Percentiles rank a stretch among this genome's conserved stretches.
Conservation (phyloP, 2,113 vertebrate genomes). For the Pelobates fuscus region DNA sequence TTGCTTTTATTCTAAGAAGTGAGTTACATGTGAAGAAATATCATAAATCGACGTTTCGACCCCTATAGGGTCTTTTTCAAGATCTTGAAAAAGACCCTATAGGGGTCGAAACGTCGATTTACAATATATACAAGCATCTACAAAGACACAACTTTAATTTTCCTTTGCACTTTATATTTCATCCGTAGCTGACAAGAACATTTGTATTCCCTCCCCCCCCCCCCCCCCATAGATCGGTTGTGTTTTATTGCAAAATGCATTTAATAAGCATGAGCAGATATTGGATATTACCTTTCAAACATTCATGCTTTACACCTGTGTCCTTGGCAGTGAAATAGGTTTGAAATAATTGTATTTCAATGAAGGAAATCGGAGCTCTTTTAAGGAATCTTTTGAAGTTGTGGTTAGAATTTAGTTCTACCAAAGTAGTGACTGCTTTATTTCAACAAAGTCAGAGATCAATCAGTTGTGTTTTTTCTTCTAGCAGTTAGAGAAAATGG, state of each 20-base stretch:
- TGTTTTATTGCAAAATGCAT: slow-evolving; percentile 18
- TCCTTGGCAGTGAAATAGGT: slow-evolving; percentile 6
- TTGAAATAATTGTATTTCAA: slow-evolving; percentile 40
- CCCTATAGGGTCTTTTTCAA: no score
- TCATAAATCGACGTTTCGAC: no score
- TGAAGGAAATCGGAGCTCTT: slow-evolving; percentile 4
- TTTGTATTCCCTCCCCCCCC: background rate
- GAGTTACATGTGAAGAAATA: no score
- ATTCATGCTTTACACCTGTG: slow-evolving; percentile 34
- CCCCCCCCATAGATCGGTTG: slow-evolving; percentile 25
- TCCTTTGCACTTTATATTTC: background rate
- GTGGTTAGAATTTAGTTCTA: background rate
- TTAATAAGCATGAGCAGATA: slow-evolving; percentile 46
- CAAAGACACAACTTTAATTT: no score
- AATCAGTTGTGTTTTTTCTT: background rate
- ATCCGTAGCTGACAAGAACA: background rate
- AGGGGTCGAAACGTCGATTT: no score
- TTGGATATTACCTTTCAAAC: slow-evolving; percentile 21
- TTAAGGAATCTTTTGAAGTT: slow-evolving; percentile 3
- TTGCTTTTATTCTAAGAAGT: no score
- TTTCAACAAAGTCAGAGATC: background rate
- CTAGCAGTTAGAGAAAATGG: slow-evolving; percentile 9
- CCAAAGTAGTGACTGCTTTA: background rate
- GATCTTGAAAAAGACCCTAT: no score
- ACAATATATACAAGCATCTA: no score